phyloP scores from a whole-genome alignment of 1,140 invertebrate species.

The Bombus consobrinus region DNA sequence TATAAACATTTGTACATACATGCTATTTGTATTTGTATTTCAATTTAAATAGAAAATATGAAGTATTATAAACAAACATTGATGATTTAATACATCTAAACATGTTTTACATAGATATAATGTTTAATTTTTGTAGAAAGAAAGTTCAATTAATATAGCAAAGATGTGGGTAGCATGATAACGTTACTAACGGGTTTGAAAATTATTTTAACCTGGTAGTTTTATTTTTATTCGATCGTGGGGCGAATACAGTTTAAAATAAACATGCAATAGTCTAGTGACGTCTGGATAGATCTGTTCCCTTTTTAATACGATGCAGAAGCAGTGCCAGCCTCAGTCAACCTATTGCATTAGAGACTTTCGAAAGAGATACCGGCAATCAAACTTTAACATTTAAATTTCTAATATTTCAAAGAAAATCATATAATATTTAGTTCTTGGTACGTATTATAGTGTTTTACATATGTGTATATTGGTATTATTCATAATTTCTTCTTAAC shows the following conservation, averaged over 20 bases:
- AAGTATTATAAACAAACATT: neutral
- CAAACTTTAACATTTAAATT: constrained; percentile 5
- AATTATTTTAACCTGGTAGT: constrained; percentile 30
- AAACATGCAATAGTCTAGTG: constrained; percentile 58
- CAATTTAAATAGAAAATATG: neutral
- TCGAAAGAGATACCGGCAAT: neutral
- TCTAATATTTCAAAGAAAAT: neutral
- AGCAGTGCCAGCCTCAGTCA: constrained; percentile 30
- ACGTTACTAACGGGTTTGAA: neutral
- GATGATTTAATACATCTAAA: neutral
- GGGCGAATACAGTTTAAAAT: constrained; percentile 58
- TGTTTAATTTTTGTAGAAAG: neutral
- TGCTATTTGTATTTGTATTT: too few species aligned
- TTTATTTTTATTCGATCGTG: constrained; percentile 20
- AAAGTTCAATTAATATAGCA: neutral
- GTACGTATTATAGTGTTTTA: neutral
- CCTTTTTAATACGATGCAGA: constrained; percentile 58
- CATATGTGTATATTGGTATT: neutral
- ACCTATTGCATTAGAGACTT: constrained; percentile 28
- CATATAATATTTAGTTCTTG: neutral
- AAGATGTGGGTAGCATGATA: neutral
- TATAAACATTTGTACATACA: neutral
- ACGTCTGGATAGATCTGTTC: constrained; percentile 56
- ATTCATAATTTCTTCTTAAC: neutral
- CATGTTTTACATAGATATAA: neutral